A percentile compares a stretch with the other conserved stretches of the same genome.
Conservation (phyloP, 2,797 vertebrate genomes). For the Furcifer pardalis region DNA sequence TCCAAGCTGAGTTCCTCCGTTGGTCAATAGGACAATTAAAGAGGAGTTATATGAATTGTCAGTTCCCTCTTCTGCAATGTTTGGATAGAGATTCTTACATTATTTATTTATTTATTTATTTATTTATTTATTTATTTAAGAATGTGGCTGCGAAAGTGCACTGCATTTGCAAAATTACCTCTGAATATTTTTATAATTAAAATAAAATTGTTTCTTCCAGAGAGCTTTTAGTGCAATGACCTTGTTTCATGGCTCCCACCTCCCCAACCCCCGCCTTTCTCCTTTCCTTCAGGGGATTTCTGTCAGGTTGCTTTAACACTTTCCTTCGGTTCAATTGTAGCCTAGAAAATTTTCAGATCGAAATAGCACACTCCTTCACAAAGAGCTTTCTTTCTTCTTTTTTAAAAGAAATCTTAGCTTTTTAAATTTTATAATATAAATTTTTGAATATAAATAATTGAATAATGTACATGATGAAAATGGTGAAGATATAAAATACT, state of each 20-base stretch:
- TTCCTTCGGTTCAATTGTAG: slow-evolving; percentile 54
- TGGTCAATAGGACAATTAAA: background rate
- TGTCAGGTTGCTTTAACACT: slow-evolving; percentile 71
- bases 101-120: background rate
- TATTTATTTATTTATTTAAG: slow-evolving; percentile 41
- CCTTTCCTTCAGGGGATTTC: slow-evolving; percentile 68
- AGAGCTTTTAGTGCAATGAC: slow-evolving; percentile 71
- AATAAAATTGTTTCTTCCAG: slow-evolving; percentile 62
- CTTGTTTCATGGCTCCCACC: slow-evolving; percentile 67
- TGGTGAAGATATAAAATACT: slow-evolving; percentile 16
- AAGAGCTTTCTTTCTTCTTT: slow-evolving; percentile 5
- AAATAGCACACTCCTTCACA: slow-evolving; percentile 40
- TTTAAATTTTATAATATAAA: slow-evolving; percentile 35
- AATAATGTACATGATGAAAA: slow-evolving; percentile 13
- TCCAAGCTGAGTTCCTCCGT: background rate
- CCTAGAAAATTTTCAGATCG: slow-evolving; percentile 59
- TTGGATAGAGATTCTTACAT: slow-evolving; percentile 17
- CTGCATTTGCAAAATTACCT: slow-evolving; percentile 51
- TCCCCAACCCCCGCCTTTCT: slow-evolving; percentile 34
- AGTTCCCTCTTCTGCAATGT: background rate
- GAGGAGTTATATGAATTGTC: background rate
- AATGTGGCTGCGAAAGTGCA: slow-evolving; percentile 37
- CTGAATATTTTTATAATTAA: slow-evolving; percentile 49
- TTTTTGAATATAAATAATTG: slow-evolving; percentile 20
- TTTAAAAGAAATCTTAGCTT: background rate